These are phyloP conservation scores for Calvadosia cruxmelitensis DNA, from an alignment of 30 jellyfish, hydroid and myxozoan genomes.

Conservation along the genomic window DNA sequence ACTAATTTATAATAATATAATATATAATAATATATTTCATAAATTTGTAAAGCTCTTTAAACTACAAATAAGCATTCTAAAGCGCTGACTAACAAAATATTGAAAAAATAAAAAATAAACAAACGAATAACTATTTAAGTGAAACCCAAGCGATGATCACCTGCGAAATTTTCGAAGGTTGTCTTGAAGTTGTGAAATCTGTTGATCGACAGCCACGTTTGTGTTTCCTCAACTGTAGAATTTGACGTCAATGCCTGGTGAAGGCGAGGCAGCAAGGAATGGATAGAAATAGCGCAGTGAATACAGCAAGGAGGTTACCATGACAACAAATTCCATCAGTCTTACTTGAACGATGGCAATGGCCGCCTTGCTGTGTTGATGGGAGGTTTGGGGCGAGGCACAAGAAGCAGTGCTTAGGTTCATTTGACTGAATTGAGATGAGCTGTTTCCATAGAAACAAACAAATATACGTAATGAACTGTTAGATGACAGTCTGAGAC, in stretches of 20 bases:
- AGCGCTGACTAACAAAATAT: neutral
- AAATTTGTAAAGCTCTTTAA: too few relatives aligned
- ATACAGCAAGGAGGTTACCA: neutral
- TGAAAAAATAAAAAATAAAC: too few relatives aligned
- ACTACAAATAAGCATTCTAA: too few relatives aligned
- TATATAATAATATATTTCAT: too few relatives aligned
- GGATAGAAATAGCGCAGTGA: neutral
- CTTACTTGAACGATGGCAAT: neutral
- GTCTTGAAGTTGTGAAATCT: conserved; percentile 52
- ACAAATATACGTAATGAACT: neutral
- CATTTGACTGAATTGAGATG: conserved; percentile 1
- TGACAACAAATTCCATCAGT: neutral
- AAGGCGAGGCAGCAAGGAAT: too few relatives aligned
- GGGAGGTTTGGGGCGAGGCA: neutral
- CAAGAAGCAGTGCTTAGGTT: neutral
- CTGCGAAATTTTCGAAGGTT: conserved; percentile 76
- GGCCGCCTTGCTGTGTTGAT: neutral
- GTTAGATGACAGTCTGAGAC: neutral
- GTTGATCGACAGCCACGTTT: conserved; percentile 62
- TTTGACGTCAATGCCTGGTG: conserved; percentile 62
- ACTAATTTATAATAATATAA: too few relatives aligned
- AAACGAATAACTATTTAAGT: neutral
- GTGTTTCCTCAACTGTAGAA: conserved; percentile 82
- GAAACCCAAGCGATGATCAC: conserved; percentile 7
- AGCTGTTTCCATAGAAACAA: neutral